Percentiles rank a stretch among this genome's conserved stretches.
Evolutionary conservation across 2,888 invertebrate genomes (phyloP).

Genomic region (Caprella mutica): DNA sequence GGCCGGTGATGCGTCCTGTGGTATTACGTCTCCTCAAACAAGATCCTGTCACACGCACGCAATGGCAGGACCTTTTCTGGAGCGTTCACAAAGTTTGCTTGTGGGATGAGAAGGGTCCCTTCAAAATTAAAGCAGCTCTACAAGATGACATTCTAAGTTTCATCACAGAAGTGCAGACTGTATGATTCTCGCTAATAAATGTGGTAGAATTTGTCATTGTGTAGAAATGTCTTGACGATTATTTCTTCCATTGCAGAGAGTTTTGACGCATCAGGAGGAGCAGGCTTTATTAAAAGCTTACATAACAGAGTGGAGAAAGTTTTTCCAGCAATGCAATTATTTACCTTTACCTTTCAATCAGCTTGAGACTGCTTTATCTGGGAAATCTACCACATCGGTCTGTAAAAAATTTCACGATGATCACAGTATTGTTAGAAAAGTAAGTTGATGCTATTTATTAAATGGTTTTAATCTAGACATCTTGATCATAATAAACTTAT

Average conservation of each 20-base stretch:
- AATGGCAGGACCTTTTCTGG: slow-evolving; percentile 98
- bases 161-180: slow-evolving; percentile 31
- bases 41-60: slow-evolving; percentile 79
- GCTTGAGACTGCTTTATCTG: slow-evolving; percentile 71
- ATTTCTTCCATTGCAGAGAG: slow-evolving; percentile 46
- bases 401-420: slow-evolving; percentile 48
- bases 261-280: slow-evolving; percentile 82
- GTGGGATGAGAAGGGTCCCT: slow-evolving; percentile 92
- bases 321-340: slow-evolving; percentile 95
- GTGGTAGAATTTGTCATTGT: too few relatives aligned
- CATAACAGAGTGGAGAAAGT: slow-evolving; percentile 95
- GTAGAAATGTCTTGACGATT: too few relatives aligned
- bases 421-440: slow-evolving; percentile 78
- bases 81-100: slow-evolving; percentile 89
- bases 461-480: too few relatives aligned
- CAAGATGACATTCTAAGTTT: slow-evolving; percentile 45
- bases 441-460: too few relatives aligned
- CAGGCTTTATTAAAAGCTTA: slow-evolving; percentile 91
- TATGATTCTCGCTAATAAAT: too few relatives aligned
- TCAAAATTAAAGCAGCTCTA: slow-evolving; percentile 74
- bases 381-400: slow-evolving; percentile 50
- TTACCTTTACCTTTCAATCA: slow-evolving; percentile 90
- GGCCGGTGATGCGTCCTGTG: slow-evolving; percentile 88
- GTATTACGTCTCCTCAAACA: slow-evolving; percentile 87
- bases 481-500: too few relatives aligned